Base-by-base conservation (phyloP, 2,888 invertebrate species). In the Dastarcus helophoroides region DNA sequence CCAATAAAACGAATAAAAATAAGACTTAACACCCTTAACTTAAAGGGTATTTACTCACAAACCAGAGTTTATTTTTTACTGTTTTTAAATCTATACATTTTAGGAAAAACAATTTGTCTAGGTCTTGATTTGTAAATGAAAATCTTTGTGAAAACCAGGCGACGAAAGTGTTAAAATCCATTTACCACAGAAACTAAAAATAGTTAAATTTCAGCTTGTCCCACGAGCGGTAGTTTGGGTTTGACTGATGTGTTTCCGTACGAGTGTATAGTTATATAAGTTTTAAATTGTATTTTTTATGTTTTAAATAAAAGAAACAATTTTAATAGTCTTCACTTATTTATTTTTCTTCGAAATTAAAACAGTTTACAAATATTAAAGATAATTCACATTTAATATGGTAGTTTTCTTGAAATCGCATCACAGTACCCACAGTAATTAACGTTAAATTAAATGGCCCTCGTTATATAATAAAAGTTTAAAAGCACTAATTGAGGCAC, bases 261-360 rank as follows among this genome's bases (percentile, higher is more conserved):
- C 52, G 78, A 78, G 50, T 79, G 79, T 53, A 67, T 79, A 46
- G 69, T 76, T 38, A 79, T 79, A 54, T 79, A 60, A 73, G 49
- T 25, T 14, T 25, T 23, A 23, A 23, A 7, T 23, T 6, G 6
- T 6, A 9, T 9, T 23, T 23, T 23, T 3, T 8, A 30, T 23
- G 4, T 4, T 6, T 14, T 22, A 30, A 23, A 25, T 3, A 11
- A 23, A 22, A 29, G 10, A 29, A 21, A n/a, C 31, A 35, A 35
- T 31, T 33, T 40, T 42, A 46, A 46, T 47, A 48, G 43, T 47
- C 39, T 42, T 43, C 37, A 40, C 47, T 47, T 54, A 55, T 54
- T 47, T 58, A 56, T 59, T 56, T 54, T 57, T 55, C 48, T 55
- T 56, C 46, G 47, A 58, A 57, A 56, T 50, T 50, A 58, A 60